Evolutionary conservation across 2,113 vertebrate genomes (phyloP), one percentile per base, ranked within the genome.

Genomic region (Varanus komodoensis): DNA sequence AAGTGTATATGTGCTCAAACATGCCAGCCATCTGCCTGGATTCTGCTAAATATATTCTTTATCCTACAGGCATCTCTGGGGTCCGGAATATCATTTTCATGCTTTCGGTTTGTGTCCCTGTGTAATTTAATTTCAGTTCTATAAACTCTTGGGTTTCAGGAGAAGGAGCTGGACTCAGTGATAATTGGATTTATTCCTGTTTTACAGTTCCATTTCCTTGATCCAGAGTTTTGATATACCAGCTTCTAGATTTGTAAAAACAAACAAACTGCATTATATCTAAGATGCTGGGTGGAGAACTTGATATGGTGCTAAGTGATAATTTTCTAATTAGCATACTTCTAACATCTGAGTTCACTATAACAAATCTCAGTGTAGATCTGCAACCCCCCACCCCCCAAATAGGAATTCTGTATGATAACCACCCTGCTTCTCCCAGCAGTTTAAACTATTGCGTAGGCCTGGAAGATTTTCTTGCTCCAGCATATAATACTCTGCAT

Each of bases 11-110:
- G n/a, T 12, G 29, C 78, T 54, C 48, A 11, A 25, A 34, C 23
- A 9, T 67, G 23, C 67, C 38, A 67, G 57, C 57, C 34, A 88
- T 81, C 50, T 71, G 67, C 12, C 61, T 71, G 11, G 34, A n/a
- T 11, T 74, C 52, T 74, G 50, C 44, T 73, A 82, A 71, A 71
- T 57, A 27, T 57, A 57, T 87, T 67, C 34, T 29, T 68, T 88
- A 17, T 69, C 87, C 50, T 88, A 88, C 64, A 81, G 87, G 48
- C 77, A 88, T 81, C 11, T 69, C 48, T 34, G 17, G 21, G n/a
- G 21, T 81, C 29, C 23, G 52, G 44, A 69, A 69, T 77, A 21
- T 80, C 77, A 88, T 69, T 79, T 80, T 15, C 44, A 48, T n/a
- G 9, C 8, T 80, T 38, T 50, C 61, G 32, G 23, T 38, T 32